phyloP scores from a whole-genome alignment of 2,888 invertebrate genomes.

The Oligia latruncula region DNA sequence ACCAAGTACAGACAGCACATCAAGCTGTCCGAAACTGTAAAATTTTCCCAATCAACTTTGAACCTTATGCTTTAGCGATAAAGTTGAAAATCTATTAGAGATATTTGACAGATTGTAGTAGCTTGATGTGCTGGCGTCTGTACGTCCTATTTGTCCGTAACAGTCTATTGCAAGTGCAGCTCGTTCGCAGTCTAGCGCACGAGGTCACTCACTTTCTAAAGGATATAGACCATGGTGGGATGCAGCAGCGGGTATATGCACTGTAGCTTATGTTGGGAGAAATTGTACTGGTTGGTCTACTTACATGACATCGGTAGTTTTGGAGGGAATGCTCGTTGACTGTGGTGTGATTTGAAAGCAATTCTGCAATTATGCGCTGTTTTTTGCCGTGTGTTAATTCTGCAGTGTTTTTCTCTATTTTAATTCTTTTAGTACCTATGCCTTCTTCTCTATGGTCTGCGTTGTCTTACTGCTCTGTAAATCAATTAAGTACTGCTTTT shows the following conservation, averaged over 20 bases:
- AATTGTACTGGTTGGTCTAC: neutral
- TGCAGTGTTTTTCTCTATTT: neutral
- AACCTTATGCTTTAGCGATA: no score
- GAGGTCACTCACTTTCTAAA: constrained; percentile 80
- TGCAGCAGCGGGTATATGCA: constrained; percentile 55
- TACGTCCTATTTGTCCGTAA: constrained; percentile 32
- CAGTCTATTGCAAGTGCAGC: constrained; percentile 42
- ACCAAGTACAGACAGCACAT: no score
- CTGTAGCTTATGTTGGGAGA: neutral
- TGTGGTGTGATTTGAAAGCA: neutral
- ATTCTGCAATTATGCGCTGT: neutral
- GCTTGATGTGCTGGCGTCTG: no score
- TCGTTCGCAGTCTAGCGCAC: constrained; percentile 44
- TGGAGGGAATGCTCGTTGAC: neutral
- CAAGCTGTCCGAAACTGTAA: no score
- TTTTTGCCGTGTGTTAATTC: no score
- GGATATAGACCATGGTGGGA: constrained; percentile 50
- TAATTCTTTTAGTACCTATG: neutral
- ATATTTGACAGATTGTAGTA: no score
- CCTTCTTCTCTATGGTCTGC: neutral
- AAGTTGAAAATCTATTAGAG: no score
- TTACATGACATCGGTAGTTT: neutral
- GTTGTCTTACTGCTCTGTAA: neutral
- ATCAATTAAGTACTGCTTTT: neutral
- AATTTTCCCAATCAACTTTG: no score